Evolutionary conservation across 2,797 vertebrate genomes (phyloP), one percentile per base, ranked within the genome.

Genomic region (Anguilla anguilla): DNA sequence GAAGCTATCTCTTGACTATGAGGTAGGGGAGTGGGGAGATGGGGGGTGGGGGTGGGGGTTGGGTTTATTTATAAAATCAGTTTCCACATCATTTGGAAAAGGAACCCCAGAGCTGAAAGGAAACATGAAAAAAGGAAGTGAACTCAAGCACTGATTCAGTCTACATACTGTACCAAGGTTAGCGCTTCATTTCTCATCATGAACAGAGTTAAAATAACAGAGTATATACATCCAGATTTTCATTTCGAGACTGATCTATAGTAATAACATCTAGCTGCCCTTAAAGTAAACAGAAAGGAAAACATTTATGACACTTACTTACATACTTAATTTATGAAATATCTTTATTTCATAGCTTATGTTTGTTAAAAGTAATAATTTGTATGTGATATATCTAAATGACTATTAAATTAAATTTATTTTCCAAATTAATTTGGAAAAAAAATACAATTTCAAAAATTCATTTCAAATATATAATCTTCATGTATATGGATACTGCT

Each of bases 231-330:
- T 53, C 49, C 53, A 25, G 25, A 2, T 53, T 83, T 79, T 79
- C 28, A 43, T 46, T 79, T 43, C 9, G 4, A 79, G 17, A 79
- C 31, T 6, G 4, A 79, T 74, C 13, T 31, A 51, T 82, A 25
- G 79, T 22, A 82, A 51, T 22, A 82, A 82, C 79, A 25, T 49
- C 79, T 82, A 82, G 79, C 79, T 82, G 79, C 79, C 79, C 43
- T 49, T n/a, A 77, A n/a, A 43, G 31, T 39, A 77, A 77, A 3
- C 39, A 77, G 39, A 11, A n/a, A 77, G 39, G 22, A 51, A 82
- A 51, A 69, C 64, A n/a, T 59, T 59, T 59, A 59, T 28, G 9
- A 28, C 28, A 69, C 64, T 69, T 69, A 69, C 25, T 69, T n/a
- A 43, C 43, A 22, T 25, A 64, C 61, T 67, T n/a, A 67, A n/a